Evolutionary conservation across 30 jellyfish, hydroid and myxozoan genomes (phyloP), one percentile per base, ranked within the genome.

Genomic region (Aurelia coerulea): DNA sequence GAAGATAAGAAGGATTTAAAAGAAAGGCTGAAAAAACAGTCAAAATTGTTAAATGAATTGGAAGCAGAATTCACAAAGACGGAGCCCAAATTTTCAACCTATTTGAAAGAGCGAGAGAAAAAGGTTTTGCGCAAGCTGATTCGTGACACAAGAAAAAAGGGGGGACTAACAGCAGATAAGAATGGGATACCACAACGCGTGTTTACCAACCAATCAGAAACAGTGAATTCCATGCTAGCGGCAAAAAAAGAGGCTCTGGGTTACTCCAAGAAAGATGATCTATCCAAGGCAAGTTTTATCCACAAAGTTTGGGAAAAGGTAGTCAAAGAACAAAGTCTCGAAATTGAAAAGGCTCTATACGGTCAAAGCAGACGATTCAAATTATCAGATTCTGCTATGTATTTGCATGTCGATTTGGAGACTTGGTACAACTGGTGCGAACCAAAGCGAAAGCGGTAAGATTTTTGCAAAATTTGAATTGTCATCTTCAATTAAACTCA

Each of bases 181-280:
- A 19, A 59, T 59, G 68, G 68, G 2, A 59, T 14, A 59, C 18
- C 68, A 59, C 29, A 59, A 59, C 18, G 68, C 29, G 68, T 59
- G 2, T 14, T 14, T 19, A 59, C 68, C 18, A 19, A 59, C 5
- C 68, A 59, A 59, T 59, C 68, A 14, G 68, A 59, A 59, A 14
- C 29, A 14, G 68, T 59, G 29, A 59, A 59, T 59, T 59, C 68
- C 68, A 59, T 59, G 68, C 68, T 59, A 59, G 68, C 68, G 5
- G 68, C 68, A 5, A 59, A 5, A 19, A 59, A 59, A 59, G 68
- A 16, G 18, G 18, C 68, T 59, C 5, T 19, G 5, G 68, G 5
- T 59, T 59, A 37, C 31, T 59, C 68, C 29, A 59, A 14, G 31
- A 59, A 59, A 59, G 68, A 59, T 59, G 68, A 59, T 59, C 31